A percentile compares a stretch with the other conserved stretches of the same genome.
phyloP scores from a whole-genome alignment of 1,140 invertebrate genomes.

The Drosophila prosaltans region DNA sequence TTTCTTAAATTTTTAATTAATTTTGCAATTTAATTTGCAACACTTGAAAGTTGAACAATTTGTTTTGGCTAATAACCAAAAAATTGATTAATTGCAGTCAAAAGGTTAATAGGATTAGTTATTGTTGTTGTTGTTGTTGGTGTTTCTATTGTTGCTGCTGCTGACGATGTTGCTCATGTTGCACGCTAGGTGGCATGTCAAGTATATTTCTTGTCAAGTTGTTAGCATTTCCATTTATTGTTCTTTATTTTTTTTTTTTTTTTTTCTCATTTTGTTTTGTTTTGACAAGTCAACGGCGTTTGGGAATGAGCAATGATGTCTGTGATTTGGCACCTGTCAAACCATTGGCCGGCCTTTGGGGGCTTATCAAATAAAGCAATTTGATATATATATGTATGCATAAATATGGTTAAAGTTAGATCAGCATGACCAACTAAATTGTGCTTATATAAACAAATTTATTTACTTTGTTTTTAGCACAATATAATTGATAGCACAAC shows the following conservation, averaged over 20 bases:
- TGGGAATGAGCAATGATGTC: slow-evolving; percentile 25
- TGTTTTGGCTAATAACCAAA: slow-evolving; percentile 33
- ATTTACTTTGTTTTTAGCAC: no score
- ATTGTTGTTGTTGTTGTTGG: slow-evolving; percentile 25
- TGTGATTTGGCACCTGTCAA: slow-evolving; percentile 54
- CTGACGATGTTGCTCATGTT: slow-evolving; percentile 24
- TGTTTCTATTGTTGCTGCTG: slow-evolving; percentile 21
- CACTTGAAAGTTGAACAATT: slow-evolving; percentile 34
- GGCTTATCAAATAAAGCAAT: slow-evolving; percentile 13
- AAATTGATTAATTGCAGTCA: slow-evolving; percentile 70
- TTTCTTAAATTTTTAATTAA: background rate
- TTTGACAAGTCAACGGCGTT: slow-evolving; percentile 68
- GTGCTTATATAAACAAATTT: no score
- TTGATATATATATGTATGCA: no score
- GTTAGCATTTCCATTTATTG: slow-evolving; percentile 38
- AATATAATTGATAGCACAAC: no score
- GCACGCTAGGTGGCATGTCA: slow-evolving; percentile 70
- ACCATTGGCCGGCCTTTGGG: slow-evolving; percentile 47
- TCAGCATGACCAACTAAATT: background rate
- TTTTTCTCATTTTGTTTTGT: slow-evolving; percentile 1
- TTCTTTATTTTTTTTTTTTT: slow-evolving; percentile 1
- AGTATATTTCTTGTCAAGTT: slow-evolving; percentile 44
- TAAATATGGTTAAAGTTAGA: background rate
- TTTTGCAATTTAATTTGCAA: slow-evolving; percentile 48
- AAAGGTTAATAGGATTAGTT: slow-evolving; percentile 76